Percentiles rank a stretch among this genome's conserved stretches.
These are phyloP conservation scores for Corythornis madagascariensis DNA, from an alignment of 2,113 vertebrate genomes.

Conservation along the genomic window DNA sequence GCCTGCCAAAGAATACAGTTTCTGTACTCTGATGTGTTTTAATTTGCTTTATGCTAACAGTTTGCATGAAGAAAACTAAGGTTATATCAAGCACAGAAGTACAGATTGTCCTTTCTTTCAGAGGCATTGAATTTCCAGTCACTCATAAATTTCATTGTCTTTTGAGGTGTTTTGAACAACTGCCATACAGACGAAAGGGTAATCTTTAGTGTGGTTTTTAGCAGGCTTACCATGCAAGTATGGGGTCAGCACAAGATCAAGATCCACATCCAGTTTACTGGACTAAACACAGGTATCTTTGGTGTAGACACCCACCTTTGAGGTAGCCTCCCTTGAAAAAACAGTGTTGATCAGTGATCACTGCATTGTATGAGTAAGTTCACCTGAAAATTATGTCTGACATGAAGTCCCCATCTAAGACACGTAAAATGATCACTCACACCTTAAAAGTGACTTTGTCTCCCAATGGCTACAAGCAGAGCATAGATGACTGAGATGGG, in stretches of 20 bases:
- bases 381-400: not conserved
- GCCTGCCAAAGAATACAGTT: not conserved
- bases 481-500: not conserved
- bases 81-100: not conserved
- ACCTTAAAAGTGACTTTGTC: not conserved
- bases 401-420: not conserved
- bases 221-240: not conserved
- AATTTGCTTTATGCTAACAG: not conserved
- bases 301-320: not conserved
- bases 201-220: not conserved
- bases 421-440: not conserved
- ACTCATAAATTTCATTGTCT: not conserved
- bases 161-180: not conserved
- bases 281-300: not conserved
- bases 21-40: not conserved
- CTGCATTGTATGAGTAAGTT: not conserved
- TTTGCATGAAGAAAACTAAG: not conserved
- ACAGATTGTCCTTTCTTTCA: not conserved
- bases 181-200: not conserved
- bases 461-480: not conserved
- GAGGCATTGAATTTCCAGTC: not conserved
- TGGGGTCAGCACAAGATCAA: not conserved
- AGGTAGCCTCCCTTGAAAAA: not conserved
- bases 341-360: not conserved
- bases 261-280: not conserved